Percentiles rank a stretch among this genome's conserved stretches.
Evolutionary conservation across 2,113 vertebrate species (phyloP).

Genomic region (Acrocephalus kingi): DNA sequence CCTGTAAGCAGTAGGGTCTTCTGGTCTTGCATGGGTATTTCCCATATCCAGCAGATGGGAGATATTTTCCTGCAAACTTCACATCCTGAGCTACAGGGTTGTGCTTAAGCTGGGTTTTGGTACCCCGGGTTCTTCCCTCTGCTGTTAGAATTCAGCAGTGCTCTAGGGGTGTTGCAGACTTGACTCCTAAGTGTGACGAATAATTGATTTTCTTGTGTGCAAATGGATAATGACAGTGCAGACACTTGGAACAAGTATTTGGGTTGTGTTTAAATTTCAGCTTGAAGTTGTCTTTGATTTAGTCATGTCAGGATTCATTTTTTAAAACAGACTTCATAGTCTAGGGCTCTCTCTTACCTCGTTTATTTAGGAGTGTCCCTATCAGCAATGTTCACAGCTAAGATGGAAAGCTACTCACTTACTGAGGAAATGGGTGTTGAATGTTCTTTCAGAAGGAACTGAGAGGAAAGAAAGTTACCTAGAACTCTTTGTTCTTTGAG

Average conservation of each 20-base stretch:
- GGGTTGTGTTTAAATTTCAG: neutral
- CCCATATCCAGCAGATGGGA: neutral
- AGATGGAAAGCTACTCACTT: neutral
- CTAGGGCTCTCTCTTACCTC: neutral
- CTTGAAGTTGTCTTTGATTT: slow-evolving; percentile 14
- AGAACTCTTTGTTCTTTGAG: neutral
- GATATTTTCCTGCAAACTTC: neutral
- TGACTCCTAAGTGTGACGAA: neutral
- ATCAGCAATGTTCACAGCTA: neutral
- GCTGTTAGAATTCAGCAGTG: neutral
- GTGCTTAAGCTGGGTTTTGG: neutral
- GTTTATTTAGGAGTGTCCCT: neutral
- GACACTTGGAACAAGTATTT: neutral
- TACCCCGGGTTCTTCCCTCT: neutral
- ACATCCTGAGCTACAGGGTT: neutral
- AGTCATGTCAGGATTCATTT: neutral
- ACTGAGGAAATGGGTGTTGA: slow-evolving; percentile 5
- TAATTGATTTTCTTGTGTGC: neutral
- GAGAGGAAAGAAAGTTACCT: neutral
- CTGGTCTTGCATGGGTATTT: neutral
- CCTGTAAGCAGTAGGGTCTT: neutral
- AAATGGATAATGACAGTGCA: neutral
- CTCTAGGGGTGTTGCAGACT: neutral
- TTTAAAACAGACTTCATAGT: neutral
- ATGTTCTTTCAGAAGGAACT: neutral